Evolutionary conservation across 2,797 vertebrate genomes (phyloP).

Genomic region (Melanotaenia maccullochi): DNA sequence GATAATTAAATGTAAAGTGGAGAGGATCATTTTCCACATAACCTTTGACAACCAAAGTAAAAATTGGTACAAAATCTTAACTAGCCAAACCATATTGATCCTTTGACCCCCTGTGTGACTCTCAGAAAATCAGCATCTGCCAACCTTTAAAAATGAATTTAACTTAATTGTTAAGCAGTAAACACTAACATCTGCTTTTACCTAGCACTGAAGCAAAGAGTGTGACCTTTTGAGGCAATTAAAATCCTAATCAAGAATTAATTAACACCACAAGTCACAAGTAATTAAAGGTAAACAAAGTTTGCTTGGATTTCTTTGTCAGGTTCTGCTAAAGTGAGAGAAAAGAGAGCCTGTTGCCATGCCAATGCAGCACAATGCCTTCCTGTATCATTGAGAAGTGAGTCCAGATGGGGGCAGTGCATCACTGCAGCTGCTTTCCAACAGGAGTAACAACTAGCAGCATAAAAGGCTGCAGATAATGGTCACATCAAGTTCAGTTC

Average conservation of each 20-base stretch:
- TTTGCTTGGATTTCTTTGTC: slow-evolving; percentile 30
- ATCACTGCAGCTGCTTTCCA: slow-evolving; percentile 40
- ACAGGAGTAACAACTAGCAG: slow-evolving; percentile 24
- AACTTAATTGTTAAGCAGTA: slow-evolving; percentile 10
- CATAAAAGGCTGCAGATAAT: slow-evolving; percentile 46
- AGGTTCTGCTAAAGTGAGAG: slow-evolving; percentile 15
- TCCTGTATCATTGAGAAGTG: not conserved
- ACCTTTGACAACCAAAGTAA: not conserved
- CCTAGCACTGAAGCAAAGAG: slow-evolving; percentile 1
- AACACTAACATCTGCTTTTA: slow-evolving; percentile 31
- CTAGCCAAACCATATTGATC: not conserved
- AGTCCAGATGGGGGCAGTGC: slow-evolving; percentile 78
- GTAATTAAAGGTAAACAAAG: slow-evolving; percentile 22
- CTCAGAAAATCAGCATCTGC: not conserved
- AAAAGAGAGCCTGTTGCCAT: slow-evolving; percentile 38
- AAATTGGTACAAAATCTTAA: not conserved
- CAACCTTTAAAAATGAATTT: not conserved
- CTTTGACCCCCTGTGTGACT: not conserved
- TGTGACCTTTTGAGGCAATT: slow-evolving; percentile 22
- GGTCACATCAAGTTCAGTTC: slow-evolving; percentile 61
- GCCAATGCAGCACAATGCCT: slow-evolving; percentile 23
- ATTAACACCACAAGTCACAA: slow-evolving; percentile 25
- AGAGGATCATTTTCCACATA: not conserved
- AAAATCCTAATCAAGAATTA: slow-evolving; percentile 20
- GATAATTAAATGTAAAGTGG: not conserved